Base-by-base conservation (phyloP, 2,888 invertebrate species). In the Callosobruchus maculatus region DNA sequence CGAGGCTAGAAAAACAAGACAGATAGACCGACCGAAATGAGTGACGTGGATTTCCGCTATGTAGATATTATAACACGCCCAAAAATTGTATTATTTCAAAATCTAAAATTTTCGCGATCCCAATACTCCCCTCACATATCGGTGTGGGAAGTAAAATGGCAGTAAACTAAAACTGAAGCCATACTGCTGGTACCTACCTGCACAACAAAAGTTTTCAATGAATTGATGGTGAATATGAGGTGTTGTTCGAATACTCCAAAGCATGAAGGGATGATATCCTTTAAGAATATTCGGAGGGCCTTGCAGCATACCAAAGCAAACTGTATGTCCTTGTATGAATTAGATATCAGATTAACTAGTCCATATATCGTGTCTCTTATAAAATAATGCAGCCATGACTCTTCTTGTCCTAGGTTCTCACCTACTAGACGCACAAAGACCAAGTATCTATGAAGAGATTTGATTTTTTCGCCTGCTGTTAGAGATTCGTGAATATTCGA, bases 361-460 rank as follows among this genome's bases (percentile, higher is more conserved):
- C 88, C 89, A 76, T 89, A 88, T 72, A 89, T 88, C 5, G 90
- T 86, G 78, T 91, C 92, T 79, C 90, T 88, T 67, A 91, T 87
- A 20, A 92, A 82, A 78, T 90, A 92, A 0, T 87, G 85, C 7
- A 89, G 88, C n/a, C 0, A 86, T 80, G 70, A 87, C 82, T 4
- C 85, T 83, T n/a, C 87, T 70, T 68, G 13, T 1, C 81, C 76
- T 5, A 89, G 76, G 22, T 83, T 80, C 0, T 88, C 86, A 0
- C 89, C 81, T 66, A 88, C 83, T 22, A 88, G 85, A 9, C 89
- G 81, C 22, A 86, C 84, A 76, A 92, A 88, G 67, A 79, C 74
- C 2, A 89, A 82, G 78, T 90, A 93, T 0, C 90, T 88, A 80
- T 92, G 89, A 67, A 93, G 86, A 20, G 88, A 86, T 73, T 89